Base-by-base conservation (phyloP, 1,140 invertebrate species). In the Mya arenaria region DNA sequence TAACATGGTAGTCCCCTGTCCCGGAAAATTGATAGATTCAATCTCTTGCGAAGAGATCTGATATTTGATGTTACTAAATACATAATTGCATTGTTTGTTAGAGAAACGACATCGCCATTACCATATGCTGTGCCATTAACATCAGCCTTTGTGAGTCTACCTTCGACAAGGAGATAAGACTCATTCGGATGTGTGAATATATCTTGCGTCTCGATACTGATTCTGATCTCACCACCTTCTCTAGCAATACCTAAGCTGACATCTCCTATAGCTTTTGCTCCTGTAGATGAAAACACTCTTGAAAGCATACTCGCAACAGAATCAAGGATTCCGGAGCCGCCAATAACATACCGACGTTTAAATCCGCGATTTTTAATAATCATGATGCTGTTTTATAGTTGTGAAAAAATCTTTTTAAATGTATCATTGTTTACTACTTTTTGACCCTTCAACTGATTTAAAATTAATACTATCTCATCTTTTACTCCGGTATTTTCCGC, bases 1-100 rank as follows among this genome's bases (percentile, higher is more conserved):
- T 23, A 62, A 17, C 60, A 62, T 62, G 25, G 60, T 62, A 19
- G 60, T 62, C 17, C 19, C 60, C 60, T 62, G 60, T 62, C 60
- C 60, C 19, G 60, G 60, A 34, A 3, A 17, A 62, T 30, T 30
- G 17, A 62, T 17, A 19, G 60, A 62, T 15, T 62, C 60, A 23
- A 4, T 28, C 28, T 62, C 19, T 25, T 62, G 60, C 17, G 17
- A 19, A 17, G 60, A 62, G 3, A 62, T 19, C 32, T 62, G 19
- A 34, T 17, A 62, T 28, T 19, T 62, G 15, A 62, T 52, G 25
- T 34, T 62, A 23, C 19, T 23, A 62, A 62, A 62, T 62, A 28
- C 60, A 62, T 62, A 62, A 2, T 19, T 17, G 19, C 60, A 62
- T 62, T 62, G 32, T 62, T 62, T 62, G 60, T 62, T 2, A 62